Base-by-base conservation (phyloP, 2,797 vertebrate species). In the Esox masquinongy region DNA sequence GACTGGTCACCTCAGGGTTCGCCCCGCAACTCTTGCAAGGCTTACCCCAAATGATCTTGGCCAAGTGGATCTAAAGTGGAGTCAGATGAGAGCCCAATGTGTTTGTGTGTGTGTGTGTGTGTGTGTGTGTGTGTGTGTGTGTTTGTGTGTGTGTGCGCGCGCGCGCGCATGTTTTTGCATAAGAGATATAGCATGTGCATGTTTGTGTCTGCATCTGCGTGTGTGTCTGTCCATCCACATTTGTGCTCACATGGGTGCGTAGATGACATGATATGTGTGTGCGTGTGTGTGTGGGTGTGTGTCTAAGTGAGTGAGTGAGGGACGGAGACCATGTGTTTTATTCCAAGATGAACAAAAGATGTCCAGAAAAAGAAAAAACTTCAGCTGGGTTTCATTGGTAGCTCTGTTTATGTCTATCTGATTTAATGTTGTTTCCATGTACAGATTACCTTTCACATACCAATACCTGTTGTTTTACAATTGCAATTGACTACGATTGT, bases 341-440 rank as follows among this genome's bases (percentile, higher is more conserved):
- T 72, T 51, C 66, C 83, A 88, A 88, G 87, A 90, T 82, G 84
- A 89, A 77, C 72, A 75, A 82, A 84, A 84, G 85, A 90, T 85
- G 86, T 80, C 87, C 76, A 43, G 77, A 8, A 81, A 79, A 79
- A 75, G 79, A 71, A 75, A 82, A 68, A 73, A 76, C 69, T 17
- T 74, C 89, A 91, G 90, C 86, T 93, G 90, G 70, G 87, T 90
- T 84, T 86, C 80, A 90, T 90, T 85, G 75, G 74, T 43, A 77
- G 71, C 80, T 83, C 79, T 77, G 71, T 81, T 61, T 82, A 70
- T 67, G 74, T 88, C 81, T 83, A 76, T 88, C 39, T 53, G 73
- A 80, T 83, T 88, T 77, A 78, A 88, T 82, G 82, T 86, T 82
- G 81, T 49, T 73, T 80, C 78, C 74, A 84, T 86, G 75, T 75